Conservation (phyloP, 2,113 vertebrate species). For the Scatophagus argus region DNA sequence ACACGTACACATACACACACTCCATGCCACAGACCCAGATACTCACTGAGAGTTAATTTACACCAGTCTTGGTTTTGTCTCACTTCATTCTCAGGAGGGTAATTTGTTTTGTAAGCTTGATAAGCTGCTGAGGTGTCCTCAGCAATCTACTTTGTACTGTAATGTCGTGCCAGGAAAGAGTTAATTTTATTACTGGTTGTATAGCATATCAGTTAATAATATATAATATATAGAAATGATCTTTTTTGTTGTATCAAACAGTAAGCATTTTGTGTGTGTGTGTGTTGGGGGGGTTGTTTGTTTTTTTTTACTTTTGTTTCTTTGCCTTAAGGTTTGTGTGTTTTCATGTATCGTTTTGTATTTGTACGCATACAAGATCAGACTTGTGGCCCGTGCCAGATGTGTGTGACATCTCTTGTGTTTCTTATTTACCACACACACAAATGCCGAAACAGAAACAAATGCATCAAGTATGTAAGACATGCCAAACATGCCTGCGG, state of each 20-base stretch:
- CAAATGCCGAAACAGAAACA: background rate
- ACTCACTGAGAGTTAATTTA: slow-evolving; percentile 73
- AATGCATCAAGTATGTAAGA: slow-evolving; percentile 21
- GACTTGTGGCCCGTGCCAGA: background rate
- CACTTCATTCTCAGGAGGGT: slow-evolving; percentile 51
- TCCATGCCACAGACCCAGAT: slow-evolving; percentile 49
- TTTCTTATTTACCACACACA: slow-evolving; percentile 29
- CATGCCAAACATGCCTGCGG: background rate
- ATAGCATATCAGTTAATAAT: background rate
- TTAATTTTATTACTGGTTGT: slow-evolving; percentile 4
- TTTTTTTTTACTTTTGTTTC: background rate
- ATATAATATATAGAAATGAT: background rate
- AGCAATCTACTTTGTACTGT: background rate
- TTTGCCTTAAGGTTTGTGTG: background rate
- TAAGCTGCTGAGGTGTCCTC: slow-evolving; percentile 37
- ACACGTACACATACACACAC: slow-evolving; percentile 43
- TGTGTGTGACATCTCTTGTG: slow-evolving; percentile 25
- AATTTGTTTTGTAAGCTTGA: slow-evolving; percentile 50
- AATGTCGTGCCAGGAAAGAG: background rate
- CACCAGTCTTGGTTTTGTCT: slow-evolving; percentile 73
- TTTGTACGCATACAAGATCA: slow-evolving; percentile 1
- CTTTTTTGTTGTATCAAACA: too few species aligned
- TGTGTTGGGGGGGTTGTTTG: too few species aligned
- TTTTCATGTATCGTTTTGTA: background rate
- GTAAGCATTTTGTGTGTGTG: too few species aligned